Evolutionary conservation across 2,113 vertebrate genomes (phyloP).

Genomic region (Actenoides lindsayi): DNA sequence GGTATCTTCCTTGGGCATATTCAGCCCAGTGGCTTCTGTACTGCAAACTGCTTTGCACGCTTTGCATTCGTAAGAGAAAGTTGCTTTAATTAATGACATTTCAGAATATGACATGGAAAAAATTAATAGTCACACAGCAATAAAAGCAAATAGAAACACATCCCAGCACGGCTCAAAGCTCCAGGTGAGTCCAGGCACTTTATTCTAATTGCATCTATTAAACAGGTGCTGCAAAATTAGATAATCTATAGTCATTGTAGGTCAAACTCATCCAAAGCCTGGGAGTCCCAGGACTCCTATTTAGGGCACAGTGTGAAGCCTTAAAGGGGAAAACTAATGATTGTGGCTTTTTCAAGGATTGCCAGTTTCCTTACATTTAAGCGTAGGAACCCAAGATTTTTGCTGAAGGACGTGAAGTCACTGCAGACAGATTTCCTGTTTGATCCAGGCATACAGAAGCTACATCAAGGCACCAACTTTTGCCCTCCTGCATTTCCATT

Average conservation of each 20-base stretch:
- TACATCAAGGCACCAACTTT: background rate
- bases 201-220: background rate
- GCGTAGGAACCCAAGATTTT: background rate
- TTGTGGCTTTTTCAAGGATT: fast-evolving
- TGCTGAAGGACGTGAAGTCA: background rate
- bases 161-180: background rate
- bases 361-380: background rate
- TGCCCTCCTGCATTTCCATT: background rate
- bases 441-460: background rate
- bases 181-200: background rate
- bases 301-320: background rate
- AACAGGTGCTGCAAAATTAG: background rate
- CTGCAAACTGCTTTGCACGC: background rate
- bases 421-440: background rate
- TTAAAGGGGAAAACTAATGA: background rate
- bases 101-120: background rate
- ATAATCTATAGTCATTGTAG: background rate
- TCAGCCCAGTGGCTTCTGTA: background rate
- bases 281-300: background rate
- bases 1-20: background rate
- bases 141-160: background rate
- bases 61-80: background rate
- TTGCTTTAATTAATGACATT: background rate
- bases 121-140: background rate
- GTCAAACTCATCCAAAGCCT: background rate